Conservation (phyloP, 1,140 invertebrate species). For the Odontomachus brunneus region DNA sequence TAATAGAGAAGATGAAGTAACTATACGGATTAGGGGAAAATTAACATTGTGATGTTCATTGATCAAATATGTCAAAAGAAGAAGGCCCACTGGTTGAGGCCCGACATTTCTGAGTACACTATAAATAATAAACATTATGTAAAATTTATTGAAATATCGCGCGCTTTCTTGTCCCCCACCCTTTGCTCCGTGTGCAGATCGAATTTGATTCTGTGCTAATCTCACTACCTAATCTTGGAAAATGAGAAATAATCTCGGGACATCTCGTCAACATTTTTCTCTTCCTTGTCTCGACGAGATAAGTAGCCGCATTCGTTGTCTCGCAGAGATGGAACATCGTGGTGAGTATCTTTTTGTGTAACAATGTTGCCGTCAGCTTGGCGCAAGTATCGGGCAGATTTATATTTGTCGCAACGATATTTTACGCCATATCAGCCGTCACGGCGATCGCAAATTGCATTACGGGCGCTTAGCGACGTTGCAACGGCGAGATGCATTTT, state of each 20-base stretch:
- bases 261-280: neutral
- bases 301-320: neutral
- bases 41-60: constrained; percentile 81
- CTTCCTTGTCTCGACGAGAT: neutral
- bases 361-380: neutral
- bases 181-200: too few species aligned
- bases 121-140: constrained; percentile 83
- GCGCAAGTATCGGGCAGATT: constrained; percentile 26
- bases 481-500: neutral
- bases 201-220: too few species aligned
- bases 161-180: too few species aligned
- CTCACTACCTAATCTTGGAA: too few species aligned
- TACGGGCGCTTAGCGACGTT: neutral
- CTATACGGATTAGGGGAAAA: constrained; percentile 77
- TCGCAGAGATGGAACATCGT: neutral
- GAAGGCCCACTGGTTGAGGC: constrained; percentile 82
- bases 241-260: neutral
- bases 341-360: neutral
- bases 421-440: constrained; percentile 47
- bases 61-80: constrained; percentile 81
- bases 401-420: constrained; percentile 13
- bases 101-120: constrained; percentile 81
- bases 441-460: constrained; percentile 31
- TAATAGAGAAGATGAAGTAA: constrained; percentile 69
- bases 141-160: constrained; percentile 76